These are phyloP conservation scores for Eurypyga helias DNA, from an alignment of 2,113 vertebrate genomes.

Conservation along the genomic window DNA sequence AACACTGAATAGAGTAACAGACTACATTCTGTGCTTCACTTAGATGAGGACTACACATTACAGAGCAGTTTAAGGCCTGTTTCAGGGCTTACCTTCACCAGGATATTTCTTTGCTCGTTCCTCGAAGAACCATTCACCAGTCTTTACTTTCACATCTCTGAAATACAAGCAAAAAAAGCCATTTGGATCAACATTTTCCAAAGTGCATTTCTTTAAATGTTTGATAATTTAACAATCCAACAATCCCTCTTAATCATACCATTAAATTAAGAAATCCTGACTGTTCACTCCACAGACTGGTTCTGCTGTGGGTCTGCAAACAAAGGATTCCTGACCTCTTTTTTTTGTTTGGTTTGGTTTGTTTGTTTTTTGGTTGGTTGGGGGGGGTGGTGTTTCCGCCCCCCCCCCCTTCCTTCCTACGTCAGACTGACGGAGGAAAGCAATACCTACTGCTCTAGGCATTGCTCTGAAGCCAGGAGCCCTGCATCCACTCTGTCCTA, in stretches of 20 bases:
- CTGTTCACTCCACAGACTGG: background rate
- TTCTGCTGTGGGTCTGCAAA: background rate
- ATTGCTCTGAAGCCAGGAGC: background rate
- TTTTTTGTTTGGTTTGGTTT: too few species aligned
- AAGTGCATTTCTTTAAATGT: background rate
- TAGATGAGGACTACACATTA: background rate
- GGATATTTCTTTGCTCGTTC: conserved; percentile 89
- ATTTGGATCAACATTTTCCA: background rate
- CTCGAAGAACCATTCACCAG: conserved; percentile 94
- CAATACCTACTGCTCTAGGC: background rate
- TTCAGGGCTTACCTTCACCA: conserved; percentile 76
- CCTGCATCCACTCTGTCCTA: background rate
- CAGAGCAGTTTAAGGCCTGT: background rate
- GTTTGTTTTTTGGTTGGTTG: too few species aligned
- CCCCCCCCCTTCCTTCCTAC: too few species aligned
- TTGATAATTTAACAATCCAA: background rate
- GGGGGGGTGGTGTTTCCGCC: too few species aligned
- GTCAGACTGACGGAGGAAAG: background rate
- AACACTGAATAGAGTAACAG: background rate
- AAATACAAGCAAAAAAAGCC: conserved; percentile 38
- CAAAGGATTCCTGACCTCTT: background rate
- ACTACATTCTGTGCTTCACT: background rate
- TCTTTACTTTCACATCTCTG: conserved; percentile 89
- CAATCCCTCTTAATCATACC: background rate
- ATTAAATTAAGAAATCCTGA: background rate